These are phyloP conservation scores for Penaeus chinensis DNA, from an alignment of 1,140 invertebrate genomes.

Conservation along the genomic window DNA sequence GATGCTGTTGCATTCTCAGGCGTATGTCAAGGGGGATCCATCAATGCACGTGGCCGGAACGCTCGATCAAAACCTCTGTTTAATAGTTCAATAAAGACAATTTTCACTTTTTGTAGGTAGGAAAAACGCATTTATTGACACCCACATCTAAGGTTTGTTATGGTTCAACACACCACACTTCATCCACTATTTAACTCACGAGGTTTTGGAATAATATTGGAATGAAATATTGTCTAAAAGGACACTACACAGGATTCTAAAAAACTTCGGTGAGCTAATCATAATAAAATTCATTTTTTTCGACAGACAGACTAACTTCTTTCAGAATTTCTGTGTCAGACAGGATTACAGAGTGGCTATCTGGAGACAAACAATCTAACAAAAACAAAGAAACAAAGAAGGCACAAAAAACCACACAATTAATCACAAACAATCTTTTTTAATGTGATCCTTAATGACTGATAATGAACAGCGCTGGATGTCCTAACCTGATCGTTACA, in stretches of 20 bases:
- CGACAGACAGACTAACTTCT: constrained; percentile 18
- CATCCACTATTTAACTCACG: constrained; percentile 37
- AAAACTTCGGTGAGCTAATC: constrained; percentile 27
- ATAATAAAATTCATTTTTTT: neutral
- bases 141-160: constrained; percentile 38
- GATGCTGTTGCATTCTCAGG: too few relatives aligned
- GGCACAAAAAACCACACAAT: constrained; percentile 58
- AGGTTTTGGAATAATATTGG: constrained; percentile 53
- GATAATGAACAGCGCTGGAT: constrained; percentile 20
- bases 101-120: constrained; percentile 33
- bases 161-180: constrained; percentile 31
- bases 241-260: constrained; percentile 29
- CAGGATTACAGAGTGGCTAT: constrained; percentile 42
- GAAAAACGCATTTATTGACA: constrained; percentile 36
- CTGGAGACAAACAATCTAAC: constrained; percentile 44
- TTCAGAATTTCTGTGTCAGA: constrained; percentile 35
- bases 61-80: constrained; percentile 17
- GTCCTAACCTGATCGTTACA: neutral
- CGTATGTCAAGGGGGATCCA: constrained; percentile 1
- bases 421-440: constrained; percentile 42
- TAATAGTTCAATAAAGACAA: constrained; percentile 39
- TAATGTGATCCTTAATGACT: constrained; percentile 34
- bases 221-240: constrained; percentile 58
- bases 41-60: neutral
- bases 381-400: constrained; percentile 60